Evolutionary conservation across 1,140 invertebrate genomes (phyloP).

Genomic region (Meloidogyne hapla): DNA sequence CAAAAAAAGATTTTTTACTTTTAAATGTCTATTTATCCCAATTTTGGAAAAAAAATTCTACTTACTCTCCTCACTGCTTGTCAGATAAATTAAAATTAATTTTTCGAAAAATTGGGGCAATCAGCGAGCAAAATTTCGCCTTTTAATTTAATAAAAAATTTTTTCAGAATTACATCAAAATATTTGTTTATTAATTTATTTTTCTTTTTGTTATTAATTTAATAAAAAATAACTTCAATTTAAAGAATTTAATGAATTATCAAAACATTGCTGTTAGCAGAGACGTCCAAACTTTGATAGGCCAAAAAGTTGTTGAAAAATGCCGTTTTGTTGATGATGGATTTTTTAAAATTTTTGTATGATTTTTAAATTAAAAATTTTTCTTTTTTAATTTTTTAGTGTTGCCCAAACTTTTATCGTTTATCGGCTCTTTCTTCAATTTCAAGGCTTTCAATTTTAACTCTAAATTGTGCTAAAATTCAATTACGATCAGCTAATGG

Average conservation of each 20-base stretch:
- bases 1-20: too few species aligned
- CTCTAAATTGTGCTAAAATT: background rate
- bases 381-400: background rate
- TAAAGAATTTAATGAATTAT: background rate
- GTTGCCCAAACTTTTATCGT: background rate
- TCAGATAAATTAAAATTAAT: too few species aligned
- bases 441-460: background rate
- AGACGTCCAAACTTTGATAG: background rate
- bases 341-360: background rate
- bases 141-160: too few species aligned
- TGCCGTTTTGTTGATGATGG: background rate
- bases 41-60: too few species aligned
- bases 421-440: background rate
- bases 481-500: background rate
- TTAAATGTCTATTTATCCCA: too few species aligned
- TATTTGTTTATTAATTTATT: too few species aligned
- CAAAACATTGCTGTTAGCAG: background rate
- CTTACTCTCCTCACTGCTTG: too few species aligned
- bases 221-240: background rate
- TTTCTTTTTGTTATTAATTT: too few species aligned
- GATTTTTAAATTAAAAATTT: background rate
- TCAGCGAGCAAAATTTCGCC: too few species aligned
- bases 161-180: too few species aligned
- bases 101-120: too few species aligned
- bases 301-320: background rate